These are phyloP conservation scores for Pyrrhia umbra DNA, from an alignment of 2,888 invertebrate species.

Conservation along the genomic window DNA sequence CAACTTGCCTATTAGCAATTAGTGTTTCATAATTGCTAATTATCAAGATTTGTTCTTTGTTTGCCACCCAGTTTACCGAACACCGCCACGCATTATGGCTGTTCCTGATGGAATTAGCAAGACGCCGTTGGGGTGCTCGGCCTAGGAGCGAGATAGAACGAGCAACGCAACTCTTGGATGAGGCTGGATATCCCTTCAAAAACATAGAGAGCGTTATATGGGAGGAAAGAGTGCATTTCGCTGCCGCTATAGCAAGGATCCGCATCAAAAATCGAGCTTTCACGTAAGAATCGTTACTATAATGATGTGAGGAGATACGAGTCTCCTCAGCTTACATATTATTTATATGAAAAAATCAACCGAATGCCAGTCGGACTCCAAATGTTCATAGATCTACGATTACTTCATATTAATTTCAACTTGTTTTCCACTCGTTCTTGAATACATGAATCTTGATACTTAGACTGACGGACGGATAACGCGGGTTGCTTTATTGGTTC, in stretches of 20 bases:
- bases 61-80: slow-evolving; percentile 68
- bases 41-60: not conserved
- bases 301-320: too few species aligned
- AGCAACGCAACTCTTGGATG: slow-evolving; percentile 71
- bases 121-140: slow-evolving; percentile 90
- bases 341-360: too few species aligned
- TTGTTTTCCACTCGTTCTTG: too few species aligned
- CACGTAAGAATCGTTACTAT: slow-evolving; percentile 80
- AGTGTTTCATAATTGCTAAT: not conserved
- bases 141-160: slow-evolving; percentile 75
- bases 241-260: slow-evolving; percentile 94
- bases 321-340: too few species aligned
- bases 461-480: too few species aligned
- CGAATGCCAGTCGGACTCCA: too few species aligned
- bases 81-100: slow-evolving; percentile 90
- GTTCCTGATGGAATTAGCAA: slow-evolving; percentile 92
- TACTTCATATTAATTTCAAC: too few species aligned
- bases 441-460: too few species aligned
- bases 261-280: slow-evolving; percentile 94
- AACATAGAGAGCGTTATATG: slow-evolving; percentile 92
- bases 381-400: too few species aligned
- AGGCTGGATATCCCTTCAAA: slow-evolving; percentile 79
- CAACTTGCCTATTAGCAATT: not conserved
- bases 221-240: slow-evolving; percentile 92
- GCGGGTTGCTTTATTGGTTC: too few species aligned